Evolutionary conservation across 2,113 vertebrate genomes (phyloP).

Genomic region (Gnathonemus echidnorhynchus): DNA sequence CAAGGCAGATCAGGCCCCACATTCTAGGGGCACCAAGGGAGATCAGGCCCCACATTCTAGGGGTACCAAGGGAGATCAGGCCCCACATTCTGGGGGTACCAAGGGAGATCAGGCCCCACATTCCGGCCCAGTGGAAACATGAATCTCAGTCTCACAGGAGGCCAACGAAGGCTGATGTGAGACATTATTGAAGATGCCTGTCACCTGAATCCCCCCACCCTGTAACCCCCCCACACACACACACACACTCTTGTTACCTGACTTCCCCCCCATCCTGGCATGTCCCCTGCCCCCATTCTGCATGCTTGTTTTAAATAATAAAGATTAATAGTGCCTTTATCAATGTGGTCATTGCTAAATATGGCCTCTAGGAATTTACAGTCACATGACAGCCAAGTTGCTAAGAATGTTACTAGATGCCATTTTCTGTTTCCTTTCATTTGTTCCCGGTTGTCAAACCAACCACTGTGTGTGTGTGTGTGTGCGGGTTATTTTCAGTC

Average conservation of each 20-base stretch:
- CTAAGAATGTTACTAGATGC: background rate
- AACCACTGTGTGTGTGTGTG: background rate
- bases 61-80: no score
- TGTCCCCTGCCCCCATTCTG: background rate
- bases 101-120: background rate
- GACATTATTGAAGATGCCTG: no score
- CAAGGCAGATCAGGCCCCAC: no score
- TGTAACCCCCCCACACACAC: no score
- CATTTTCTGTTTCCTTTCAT: background rate
- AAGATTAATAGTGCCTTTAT: background rate
- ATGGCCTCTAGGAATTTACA: background rate
- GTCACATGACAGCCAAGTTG: background rate
- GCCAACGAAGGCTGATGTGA: no score
- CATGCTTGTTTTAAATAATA: background rate
- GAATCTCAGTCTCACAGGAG: no score
- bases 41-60: no score
- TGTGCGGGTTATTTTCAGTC: background rate
- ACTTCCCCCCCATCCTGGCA: background rate
- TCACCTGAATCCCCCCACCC: no score
- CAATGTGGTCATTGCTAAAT: background rate
- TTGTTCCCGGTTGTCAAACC: background rate
- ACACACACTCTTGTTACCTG: background rate
- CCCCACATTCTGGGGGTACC: no score
- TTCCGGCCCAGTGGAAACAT: no score
- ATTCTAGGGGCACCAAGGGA: no score